Evolutionary conservation across 2,113 vertebrate genomes (phyloP).

Genomic region (Perca flavescens): DNA sequence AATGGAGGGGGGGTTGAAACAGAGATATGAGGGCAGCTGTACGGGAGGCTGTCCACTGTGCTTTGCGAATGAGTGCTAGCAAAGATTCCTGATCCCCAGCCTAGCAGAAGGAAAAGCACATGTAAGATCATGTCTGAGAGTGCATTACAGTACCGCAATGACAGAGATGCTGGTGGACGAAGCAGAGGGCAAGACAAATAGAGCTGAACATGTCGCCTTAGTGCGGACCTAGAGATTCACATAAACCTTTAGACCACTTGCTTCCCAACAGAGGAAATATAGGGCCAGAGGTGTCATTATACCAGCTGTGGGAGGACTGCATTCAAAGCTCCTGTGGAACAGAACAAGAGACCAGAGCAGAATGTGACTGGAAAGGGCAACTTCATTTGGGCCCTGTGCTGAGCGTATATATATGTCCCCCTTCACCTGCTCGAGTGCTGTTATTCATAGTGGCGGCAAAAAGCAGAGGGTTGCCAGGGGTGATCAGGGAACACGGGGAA

Average conservation of each 20-base stretch:
- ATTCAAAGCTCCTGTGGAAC: slow-evolving; percentile 48
- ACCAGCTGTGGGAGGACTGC: slow-evolving; percentile 54
- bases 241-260: slow-evolving; percentile 68
- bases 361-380: slow-evolving; percentile 43
- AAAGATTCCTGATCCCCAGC: slow-evolving; percentile 63
- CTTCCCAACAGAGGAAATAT: slow-evolving; percentile 75
- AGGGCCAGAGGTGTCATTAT: slow-evolving; percentile 66
- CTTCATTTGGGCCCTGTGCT: slow-evolving; percentile 53
- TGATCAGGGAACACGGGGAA: slow-evolving; percentile 43
- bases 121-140: slow-evolving; percentile 64
- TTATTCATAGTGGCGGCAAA: slow-evolving; percentile 29
- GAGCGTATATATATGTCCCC: slow-evolving; percentile 26
- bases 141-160: slow-evolving; percentile 35
- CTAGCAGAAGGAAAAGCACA: slow-evolving; percentile 56
- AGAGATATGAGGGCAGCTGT: slow-evolving; percentile 92
- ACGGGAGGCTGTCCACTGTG: slow-evolving; percentile 79
- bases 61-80: slow-evolving; percentile 69
- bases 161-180: slow-evolving; percentile 47
- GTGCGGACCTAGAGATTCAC: slow-evolving; percentile 63
- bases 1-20: slow-evolving; percentile 90
- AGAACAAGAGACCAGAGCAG: slow-evolving; percentile 39
- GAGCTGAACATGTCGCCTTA: slow-evolving; percentile 52
- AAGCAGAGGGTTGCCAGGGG: slow-evolving; percentile 62
- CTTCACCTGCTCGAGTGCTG: slow-evolving; percentile 53
- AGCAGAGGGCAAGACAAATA: slow-evolving; percentile 51